phyloP scores from a whole-genome alignment of 1,140 invertebrate genomes.

The Akabosia matsudoensis region DNA sequence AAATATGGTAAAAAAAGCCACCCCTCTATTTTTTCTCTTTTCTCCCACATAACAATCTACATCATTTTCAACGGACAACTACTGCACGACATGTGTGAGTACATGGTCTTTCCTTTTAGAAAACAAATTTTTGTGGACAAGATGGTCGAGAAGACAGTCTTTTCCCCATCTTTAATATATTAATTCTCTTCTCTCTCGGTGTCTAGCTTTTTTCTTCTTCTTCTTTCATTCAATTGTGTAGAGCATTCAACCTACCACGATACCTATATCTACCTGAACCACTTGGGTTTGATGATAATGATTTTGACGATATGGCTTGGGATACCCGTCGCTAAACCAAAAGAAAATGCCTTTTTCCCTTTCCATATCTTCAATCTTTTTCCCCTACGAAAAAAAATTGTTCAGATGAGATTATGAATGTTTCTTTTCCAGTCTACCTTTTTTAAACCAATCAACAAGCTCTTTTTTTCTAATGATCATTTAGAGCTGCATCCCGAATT shows the following conservation, averaged over 20 bases:
- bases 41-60: not conserved
- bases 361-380: not conserved
- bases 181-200: not conserved
- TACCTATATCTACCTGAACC: too few relatives aligned
- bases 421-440: not conserved
- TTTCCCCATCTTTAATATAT: not conserved
- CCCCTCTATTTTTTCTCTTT: not conserved
- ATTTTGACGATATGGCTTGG: not conserved
- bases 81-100: not conserved
- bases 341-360: not conserved
- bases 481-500: not conserved
- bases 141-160: not conserved
- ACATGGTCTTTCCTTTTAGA: not conserved
- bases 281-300: too few relatives aligned
- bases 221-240: not conserved
- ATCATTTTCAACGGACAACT: not conserved
- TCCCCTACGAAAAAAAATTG: not conserved
- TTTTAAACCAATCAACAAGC: constrained; percentile 5
- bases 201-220: not conserved
- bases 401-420: constrained; percentile 4
- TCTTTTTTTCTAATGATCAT: not conserved
- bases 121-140: not conserved
- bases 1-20: constrained; percentile 4
- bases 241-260: too few relatives aligned
- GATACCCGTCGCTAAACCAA: not conserved